Evolutionary conservation across 2,113 vertebrate genomes (phyloP).

Genomic region (Peucedramus taeniatus): DNA sequence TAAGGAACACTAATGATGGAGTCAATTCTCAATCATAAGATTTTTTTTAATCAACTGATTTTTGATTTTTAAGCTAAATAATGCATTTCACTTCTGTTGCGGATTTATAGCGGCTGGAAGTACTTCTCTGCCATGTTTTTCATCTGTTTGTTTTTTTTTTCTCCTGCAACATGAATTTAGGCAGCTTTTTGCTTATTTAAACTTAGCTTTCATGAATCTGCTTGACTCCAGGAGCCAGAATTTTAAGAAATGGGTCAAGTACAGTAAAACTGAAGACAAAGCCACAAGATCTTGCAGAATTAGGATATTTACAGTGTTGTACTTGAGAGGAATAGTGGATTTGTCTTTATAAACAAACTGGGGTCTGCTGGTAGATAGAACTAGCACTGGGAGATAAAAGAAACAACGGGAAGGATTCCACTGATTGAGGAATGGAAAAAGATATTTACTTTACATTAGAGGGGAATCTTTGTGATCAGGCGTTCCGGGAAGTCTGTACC

Average conservation of each 20-base stretch:
- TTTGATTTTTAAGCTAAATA: background rate
- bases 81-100: background rate
- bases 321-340: too few species aligned
- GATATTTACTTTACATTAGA: too few species aligned
- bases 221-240: background rate
- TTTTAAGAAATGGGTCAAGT: slow-evolving; percentile 6
- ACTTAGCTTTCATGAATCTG: background rate
- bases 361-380: too few species aligned
- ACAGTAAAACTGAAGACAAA: background rate
- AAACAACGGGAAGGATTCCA: too few species aligned
- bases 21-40: background rate
- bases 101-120: background rate
- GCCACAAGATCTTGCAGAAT: background rate
- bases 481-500: too few species aligned
- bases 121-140: background rate
- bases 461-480: too few species aligned
- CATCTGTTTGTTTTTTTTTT: background rate
- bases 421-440: too few species aligned
- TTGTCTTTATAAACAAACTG: too few species aligned
- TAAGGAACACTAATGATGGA: background rate
- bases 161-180: background rate
- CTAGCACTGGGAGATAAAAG: too few species aligned
- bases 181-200: slow-evolving; percentile 13
- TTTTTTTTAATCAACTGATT: background rate
- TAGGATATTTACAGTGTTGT: background rate